Conservation (phyloP, 2,888 invertebrate species). For the Hirtodrosophila alboralis region DNA sequence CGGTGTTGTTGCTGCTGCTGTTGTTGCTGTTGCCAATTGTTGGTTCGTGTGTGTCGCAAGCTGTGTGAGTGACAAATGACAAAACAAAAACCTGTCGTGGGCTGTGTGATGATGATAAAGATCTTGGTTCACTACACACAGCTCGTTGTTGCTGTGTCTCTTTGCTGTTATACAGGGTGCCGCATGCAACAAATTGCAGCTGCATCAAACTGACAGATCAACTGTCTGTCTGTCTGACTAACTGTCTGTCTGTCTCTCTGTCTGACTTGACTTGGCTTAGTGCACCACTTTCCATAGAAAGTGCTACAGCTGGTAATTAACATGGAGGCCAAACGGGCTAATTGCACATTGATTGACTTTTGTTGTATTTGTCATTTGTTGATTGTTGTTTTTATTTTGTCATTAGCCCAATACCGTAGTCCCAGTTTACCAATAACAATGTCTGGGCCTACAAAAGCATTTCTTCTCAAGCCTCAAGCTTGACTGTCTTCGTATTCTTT, state of each 20-base stretch:
- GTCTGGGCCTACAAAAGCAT: constrained; percentile 21
- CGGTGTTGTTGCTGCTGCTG: constrained; percentile 27
- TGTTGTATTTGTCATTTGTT: constrained; percentile 42
- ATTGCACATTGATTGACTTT: constrained; percentile 77
- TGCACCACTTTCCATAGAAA: constrained; percentile 72
- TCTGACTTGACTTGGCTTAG: constrained; percentile 52
- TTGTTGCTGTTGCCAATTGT: constrained; percentile 37
- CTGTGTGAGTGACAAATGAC: constrained; percentile 84
- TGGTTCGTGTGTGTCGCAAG: constrained; percentile 72
- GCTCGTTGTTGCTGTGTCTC: constrained; percentile 11
- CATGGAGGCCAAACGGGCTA: constrained; percentile 65
- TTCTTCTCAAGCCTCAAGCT: constrained; percentile 27
- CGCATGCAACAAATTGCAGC: constrained; percentile 74
- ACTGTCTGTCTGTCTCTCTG: constrained; percentile 12
- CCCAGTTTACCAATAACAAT: constrained; percentile 42
- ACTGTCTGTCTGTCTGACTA: constrained; percentile 15
- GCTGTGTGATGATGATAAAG: constrained; percentile 75
- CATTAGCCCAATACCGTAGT: constrained; percentile 58
- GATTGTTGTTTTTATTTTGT: constrained; percentile 27
- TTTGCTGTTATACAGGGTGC: constrained; percentile 70
- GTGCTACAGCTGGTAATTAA: constrained; percentile 58
- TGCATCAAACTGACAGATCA: no score
- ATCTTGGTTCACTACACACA: constrained; percentile 54
- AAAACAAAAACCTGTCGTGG: constrained; percentile 84
- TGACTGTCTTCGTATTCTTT: constrained; percentile 60